A percentile compares a stretch with the other conserved stretches of the same genome.
Conservation (phyloP, 92 coral and sea anemone genomes). For the Parazoanthus swiftii region DNA sequence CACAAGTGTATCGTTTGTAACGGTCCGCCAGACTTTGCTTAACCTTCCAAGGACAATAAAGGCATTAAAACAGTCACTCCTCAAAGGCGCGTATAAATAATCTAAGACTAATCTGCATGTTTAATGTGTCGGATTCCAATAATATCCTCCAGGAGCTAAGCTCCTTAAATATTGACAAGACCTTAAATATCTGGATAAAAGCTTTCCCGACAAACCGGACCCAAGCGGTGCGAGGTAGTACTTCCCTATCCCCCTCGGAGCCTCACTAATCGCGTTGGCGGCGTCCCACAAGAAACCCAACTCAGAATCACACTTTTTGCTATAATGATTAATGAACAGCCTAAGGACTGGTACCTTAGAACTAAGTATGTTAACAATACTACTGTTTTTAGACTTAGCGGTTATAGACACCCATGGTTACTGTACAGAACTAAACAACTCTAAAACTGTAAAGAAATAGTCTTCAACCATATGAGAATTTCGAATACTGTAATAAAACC, state of each 20-base stretch:
- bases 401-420: constrained; percentile 46
- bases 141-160: constrained; percentile 32
- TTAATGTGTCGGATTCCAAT: neutral
- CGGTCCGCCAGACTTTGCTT: too few relatives aligned
- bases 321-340: constrained; percentile 33
- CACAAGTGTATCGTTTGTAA: too few relatives aligned
- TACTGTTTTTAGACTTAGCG: constrained; percentile 29
- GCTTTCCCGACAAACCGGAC: constrained; percentile 31
- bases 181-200: constrained; percentile 5
- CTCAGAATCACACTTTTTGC: constrained; percentile 35
- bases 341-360: constrained; percentile 33
- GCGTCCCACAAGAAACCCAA: constrained; percentile 28
- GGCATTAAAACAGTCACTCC: too few relatives aligned
- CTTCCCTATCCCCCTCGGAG: constrained; percentile 33
- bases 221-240: constrained; percentile 32
- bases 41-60: too few relatives aligned
- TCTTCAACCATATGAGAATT: constrained; percentile 42
- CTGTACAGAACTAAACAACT: constrained; percentile 27
- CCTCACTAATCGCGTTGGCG: constrained; percentile 22
- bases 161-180: constrained; percentile 27
- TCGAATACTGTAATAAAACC: constrained; percentile 46
- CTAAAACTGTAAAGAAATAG: constrained; percentile 50
- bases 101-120: too few relatives aligned
- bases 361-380: constrained; percentile 38
- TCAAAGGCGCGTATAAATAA: too few relatives aligned